phyloP scores from a whole-genome alignment of 2,113 vertebrate species.

The Anoura caudifer region DNA sequence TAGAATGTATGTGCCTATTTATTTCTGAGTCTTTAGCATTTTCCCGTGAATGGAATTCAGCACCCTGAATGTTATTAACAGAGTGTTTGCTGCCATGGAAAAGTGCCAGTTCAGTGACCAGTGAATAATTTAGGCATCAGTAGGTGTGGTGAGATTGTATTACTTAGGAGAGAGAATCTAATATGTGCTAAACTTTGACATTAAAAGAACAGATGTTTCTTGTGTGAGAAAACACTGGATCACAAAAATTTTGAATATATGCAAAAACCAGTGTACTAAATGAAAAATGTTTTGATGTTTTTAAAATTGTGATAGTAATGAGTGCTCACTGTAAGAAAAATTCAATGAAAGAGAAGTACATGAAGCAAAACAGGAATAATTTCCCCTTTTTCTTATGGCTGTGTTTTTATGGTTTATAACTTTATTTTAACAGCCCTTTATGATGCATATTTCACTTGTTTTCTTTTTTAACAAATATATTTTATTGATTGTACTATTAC shows the following conservation, averaged over 20 bases:
- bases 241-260: not conserved
- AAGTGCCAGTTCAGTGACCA: slow-evolving; percentile 53
- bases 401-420: not conserved
- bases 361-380: not conserved
- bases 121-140: slow-evolving; percentile 80
- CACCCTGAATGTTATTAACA: slow-evolving; percentile 31
- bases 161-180: slow-evolving; percentile 61
- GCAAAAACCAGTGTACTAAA: not conserved
- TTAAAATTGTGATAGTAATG: slow-evolving; percentile 10
- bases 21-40: slow-evolving; percentile 55
- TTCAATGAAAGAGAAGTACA: not conserved
- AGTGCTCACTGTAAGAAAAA: not conserved
- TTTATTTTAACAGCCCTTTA: not conserved
- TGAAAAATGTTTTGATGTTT: slow-evolving; percentile 16
- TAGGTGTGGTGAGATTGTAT: slow-evolving; percentile 70
- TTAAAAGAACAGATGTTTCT: not conserved
- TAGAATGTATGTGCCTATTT: not conserved
- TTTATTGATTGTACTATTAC: too few species aligned
- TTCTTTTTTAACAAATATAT: too few species aligned
- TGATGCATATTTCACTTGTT: not conserved
- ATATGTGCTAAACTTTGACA: slow-evolving; percentile 49
- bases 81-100: slow-evolving; percentile 30
- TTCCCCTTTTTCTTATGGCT: not conserved
- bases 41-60: slow-evolving; percentile 46
- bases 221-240: not conserved